phyloP scores from a whole-genome alignment of 2,797 vertebrate species.

The Morus bassanus region DNA sequence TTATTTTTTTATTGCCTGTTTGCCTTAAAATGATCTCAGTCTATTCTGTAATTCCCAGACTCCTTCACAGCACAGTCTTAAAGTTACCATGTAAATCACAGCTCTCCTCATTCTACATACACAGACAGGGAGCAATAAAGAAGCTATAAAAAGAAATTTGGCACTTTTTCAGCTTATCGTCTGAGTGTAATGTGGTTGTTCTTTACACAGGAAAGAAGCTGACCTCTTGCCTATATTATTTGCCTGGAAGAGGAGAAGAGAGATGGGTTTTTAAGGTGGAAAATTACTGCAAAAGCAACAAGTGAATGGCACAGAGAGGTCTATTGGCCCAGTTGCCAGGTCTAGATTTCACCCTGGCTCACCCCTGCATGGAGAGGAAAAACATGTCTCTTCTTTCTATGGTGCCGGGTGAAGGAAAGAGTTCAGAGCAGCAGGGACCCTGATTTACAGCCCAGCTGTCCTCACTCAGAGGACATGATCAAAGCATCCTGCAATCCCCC shows the following conservation, averaged over 20 bases:
- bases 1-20: slow-evolving; percentile 16
- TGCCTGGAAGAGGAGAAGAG: background rate
- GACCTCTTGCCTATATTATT: slow-evolving; percentile 28
- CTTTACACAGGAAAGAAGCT: slow-evolving; percentile 27
- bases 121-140: slow-evolving; percentile 43
- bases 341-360: slow-evolving; percentile 51
- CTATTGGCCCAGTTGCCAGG: background rate
- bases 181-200: background rate
- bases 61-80: background rate
- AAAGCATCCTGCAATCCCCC: slow-evolving; percentile 5
- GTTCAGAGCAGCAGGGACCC: slow-evolving; percentile 47
- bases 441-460: slow-evolving; percentile 54
- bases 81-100: background rate
- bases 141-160: slow-evolving; percentile 54
- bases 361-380: slow-evolving; percentile 23
- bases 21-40: background rate
- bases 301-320: background rate
- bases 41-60: background rate
- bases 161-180: slow-evolving; percentile 44
- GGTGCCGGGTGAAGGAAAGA: background rate
- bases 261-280: background rate
- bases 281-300: background rate
- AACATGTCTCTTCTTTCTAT: slow-evolving; percentile 10
- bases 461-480: slow-evolving; percentile 44
- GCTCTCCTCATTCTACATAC: background rate